Evolutionary conservation across 1,140 invertebrate species (phyloP).

Genomic region (Arctopsyche grandis): DNA sequence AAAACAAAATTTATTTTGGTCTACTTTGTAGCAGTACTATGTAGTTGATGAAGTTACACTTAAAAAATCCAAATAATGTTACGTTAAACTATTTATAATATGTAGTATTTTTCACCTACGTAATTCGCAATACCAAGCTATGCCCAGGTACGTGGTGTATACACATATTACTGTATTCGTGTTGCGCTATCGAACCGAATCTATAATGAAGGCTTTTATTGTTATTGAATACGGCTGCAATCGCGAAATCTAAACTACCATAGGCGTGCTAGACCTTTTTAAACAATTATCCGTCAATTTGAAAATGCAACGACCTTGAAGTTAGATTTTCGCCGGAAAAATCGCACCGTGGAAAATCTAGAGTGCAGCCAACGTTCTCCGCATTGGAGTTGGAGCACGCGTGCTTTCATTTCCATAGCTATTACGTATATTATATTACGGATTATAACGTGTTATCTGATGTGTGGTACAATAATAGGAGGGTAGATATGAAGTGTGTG

Average conservation of each 20-base stretch:
- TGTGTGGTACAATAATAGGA: conserved; percentile 18
- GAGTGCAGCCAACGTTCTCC: conserved; percentile 4
- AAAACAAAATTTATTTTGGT: too few species aligned
- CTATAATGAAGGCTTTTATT: conserved; percentile 22
- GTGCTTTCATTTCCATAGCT: not conserved
- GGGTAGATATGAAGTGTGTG: not conserved
- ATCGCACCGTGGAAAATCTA: not conserved
- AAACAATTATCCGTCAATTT: not conserved
- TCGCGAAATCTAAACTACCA: not conserved
- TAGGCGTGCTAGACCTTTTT: not conserved
- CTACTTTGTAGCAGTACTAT: too few species aligned
- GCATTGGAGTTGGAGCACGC: not conserved
- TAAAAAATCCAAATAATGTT: too few species aligned
- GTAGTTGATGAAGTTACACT: too few species aligned
- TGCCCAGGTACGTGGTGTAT: too few species aligned
- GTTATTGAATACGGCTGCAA: conserved; percentile 13
- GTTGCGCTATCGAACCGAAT: conserved; percentile 18
- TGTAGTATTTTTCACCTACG: too few species aligned
- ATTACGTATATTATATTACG: not conserved
- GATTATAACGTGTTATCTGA: conserved; percentile 41
- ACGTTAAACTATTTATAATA: too few species aligned
- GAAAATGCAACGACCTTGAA: not conserved
- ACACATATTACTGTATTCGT: conserved; percentile 8
- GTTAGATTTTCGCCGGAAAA: not conserved
- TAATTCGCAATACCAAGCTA: too few species aligned